Percentiles rank a stretch among this genome's conserved stretches.
phyloP scores from a whole-genome alignment of 2,797 vertebrate genomes.

The Yasuhikotakia modesta region DNA sequence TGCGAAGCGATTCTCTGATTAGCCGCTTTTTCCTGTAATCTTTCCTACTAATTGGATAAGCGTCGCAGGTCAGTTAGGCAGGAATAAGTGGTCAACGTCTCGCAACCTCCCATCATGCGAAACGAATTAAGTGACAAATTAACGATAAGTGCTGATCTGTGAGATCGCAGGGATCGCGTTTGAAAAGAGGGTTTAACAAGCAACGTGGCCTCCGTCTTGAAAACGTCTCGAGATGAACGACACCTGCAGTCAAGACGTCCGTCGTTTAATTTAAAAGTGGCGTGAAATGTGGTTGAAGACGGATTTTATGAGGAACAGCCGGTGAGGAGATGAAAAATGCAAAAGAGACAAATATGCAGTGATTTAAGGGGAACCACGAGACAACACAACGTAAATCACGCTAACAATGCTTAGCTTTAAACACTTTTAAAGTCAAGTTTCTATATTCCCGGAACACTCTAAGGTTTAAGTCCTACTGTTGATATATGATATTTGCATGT shows the following conservation, averaged over 20 bases:
- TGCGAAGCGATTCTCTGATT: slow-evolving; percentile 23
- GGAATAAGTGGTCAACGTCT: neutral
- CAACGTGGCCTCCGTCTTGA: neutral
- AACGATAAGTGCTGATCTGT: neutral
- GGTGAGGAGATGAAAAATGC: slow-evolving; percentile 10
- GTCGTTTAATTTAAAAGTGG: slow-evolving; percentile 16
- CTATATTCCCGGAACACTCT: too few species aligned
- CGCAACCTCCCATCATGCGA: neutral
- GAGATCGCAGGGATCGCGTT: neutral
- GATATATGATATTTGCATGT: slow-evolving; percentile 13
- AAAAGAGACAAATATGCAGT: neutral
- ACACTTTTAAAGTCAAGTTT: too few species aligned
- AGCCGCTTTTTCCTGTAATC: neutral
- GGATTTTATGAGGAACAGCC: slow-evolving; percentile 15
- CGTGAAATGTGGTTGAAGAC: neutral
- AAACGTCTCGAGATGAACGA: slow-evolving; percentile 8
- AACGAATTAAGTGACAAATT: neutral
- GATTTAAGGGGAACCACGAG: neutral
- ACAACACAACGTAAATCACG: neutral
- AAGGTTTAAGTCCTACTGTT: neutral
- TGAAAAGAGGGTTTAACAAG: neutral
- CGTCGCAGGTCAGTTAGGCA: slow-evolving; percentile 5
- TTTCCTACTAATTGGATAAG: slow-evolving; percentile 31
- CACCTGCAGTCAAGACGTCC: neutral
- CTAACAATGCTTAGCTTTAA: neutral